phyloP scores from a whole-genome alignment of 2,888 invertebrate species.

The Lasioglossum pauxillum region DNA sequence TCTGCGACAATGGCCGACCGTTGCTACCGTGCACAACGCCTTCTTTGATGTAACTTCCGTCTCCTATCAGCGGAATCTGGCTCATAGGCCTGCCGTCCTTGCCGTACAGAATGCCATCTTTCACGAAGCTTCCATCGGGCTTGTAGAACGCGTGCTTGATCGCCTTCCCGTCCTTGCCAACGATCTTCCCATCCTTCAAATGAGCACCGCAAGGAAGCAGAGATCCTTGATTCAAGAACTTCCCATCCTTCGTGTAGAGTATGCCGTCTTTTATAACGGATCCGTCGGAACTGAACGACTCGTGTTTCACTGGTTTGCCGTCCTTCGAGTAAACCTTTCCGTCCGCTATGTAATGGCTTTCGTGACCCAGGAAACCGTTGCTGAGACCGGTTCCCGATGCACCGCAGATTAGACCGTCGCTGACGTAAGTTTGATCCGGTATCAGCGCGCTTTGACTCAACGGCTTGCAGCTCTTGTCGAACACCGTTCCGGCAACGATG shows the following conservation, averaged over 20 bases:
- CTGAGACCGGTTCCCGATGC: slow-evolving; percentile 77
- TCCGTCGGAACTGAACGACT: slow-evolving; percentile 81
- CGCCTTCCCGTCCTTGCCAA: slow-evolving; percentile 80
- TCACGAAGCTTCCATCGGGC: slow-evolving; percentile 80
- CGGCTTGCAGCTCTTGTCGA: slow-evolving; percentile 79
- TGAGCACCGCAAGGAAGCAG: slow-evolving; percentile 79
- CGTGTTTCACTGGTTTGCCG: slow-evolving; percentile 80
- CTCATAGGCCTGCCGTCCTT: slow-evolving; percentile 78
- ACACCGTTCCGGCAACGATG: slow-evolving; percentile 81
- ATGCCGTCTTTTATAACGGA: slow-evolving; percentile 80
- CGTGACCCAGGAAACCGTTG: slow-evolving; percentile 78
- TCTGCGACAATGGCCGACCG: slow-evolving; percentile 76
- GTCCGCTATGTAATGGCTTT: slow-evolving; percentile 77
- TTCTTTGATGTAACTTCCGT: slow-evolving; percentile 78
- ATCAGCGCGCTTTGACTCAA: slow-evolving; percentile 76
- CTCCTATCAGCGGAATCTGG: slow-evolving; percentile 79
- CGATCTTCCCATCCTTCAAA: slow-evolving; percentile 80
- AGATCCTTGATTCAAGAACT: slow-evolving; percentile 80
- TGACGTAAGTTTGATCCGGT: slow-evolving; percentile 79
- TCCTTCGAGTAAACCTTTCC: slow-evolving; percentile 81
- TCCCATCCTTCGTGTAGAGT: slow-evolving; percentile 79
- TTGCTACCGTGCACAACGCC: slow-evolving; percentile 77
- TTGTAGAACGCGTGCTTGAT: slow-evolving; percentile 81
- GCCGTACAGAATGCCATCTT: slow-evolving; percentile 79
- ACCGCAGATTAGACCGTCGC: slow-evolving; percentile 79